These are phyloP conservation scores for Meriones psammophilus DNA, from an alignment of 2,797 vertebrate genomes.

Conservation along the genomic window DNA sequence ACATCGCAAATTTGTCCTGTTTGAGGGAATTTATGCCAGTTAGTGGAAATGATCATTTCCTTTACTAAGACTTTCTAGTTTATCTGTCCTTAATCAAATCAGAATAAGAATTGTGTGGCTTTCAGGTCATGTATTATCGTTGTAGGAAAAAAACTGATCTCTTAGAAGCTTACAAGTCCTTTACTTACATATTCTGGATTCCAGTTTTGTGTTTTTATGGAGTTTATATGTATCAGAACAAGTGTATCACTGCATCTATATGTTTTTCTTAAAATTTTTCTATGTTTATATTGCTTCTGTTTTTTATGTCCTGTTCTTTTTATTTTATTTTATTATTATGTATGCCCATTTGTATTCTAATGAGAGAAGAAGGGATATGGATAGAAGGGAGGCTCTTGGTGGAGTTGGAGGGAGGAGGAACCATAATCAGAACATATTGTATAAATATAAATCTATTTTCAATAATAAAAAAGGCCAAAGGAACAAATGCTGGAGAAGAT, in stretches of 20 bases:
- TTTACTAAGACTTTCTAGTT: background rate
- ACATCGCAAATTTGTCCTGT: background rate
- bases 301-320: background rate
- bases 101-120: background rate
- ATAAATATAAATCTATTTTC: background rate
- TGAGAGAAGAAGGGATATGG: background rate
- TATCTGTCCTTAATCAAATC: background rate
- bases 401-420: too few relatives aligned
- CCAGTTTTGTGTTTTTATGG: too few relatives aligned
- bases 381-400: background rate
- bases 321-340: background rate
- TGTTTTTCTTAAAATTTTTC: background rate
- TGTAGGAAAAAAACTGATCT: background rate
- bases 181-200: background rate
- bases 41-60: background rate
- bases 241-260: background rate
- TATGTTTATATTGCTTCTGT: background rate
- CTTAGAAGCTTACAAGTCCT: too few relatives aligned
- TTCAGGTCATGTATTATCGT: background rate
- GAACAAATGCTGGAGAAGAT: background rate
- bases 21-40: background rate
- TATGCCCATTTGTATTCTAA: background rate
- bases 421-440: background rate
- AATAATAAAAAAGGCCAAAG: background rate
- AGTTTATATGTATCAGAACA: background rate